Conservation (phyloP, 2,113 vertebrate genomes). For the Calypte anna region DNA sequence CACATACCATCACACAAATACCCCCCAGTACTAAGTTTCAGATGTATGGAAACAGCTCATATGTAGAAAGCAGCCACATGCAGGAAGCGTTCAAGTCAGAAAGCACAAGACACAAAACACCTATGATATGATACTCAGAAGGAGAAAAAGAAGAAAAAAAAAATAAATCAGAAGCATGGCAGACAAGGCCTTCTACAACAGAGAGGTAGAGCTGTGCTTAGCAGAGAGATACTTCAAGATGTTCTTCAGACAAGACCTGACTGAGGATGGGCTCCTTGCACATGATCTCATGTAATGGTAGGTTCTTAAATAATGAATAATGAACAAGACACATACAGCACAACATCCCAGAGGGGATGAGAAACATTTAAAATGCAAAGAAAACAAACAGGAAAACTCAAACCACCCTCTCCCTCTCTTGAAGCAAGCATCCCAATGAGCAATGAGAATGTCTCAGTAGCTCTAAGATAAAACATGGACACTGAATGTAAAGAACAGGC, state of each 20-base stretch:
- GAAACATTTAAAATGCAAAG: neutral
- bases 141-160: neutral
- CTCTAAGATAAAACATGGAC: neutral
- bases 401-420: neutral
- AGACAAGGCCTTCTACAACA: neutral
- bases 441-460: neutral
- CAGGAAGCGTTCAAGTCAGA: neutral
- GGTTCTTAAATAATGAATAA: neutral
- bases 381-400: neutral
- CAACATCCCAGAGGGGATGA: neutral
- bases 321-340: neutral
- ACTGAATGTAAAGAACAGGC: neutral
- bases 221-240: neutral
- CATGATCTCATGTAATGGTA: neutral
- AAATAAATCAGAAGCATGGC: neutral
- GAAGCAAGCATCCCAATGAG: neutral
- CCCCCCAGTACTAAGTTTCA: neutral
- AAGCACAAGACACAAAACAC: neutral
- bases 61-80: neutral
- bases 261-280: neutral
- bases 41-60: neutral
- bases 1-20: neutral
- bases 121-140: neutral
- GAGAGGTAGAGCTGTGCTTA: neutral
- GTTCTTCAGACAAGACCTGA: neutral